Evolutionary conservation across 2,113 vertebrate species (phyloP).

Genomic region (Cephalopholis sonnerati): DNA sequence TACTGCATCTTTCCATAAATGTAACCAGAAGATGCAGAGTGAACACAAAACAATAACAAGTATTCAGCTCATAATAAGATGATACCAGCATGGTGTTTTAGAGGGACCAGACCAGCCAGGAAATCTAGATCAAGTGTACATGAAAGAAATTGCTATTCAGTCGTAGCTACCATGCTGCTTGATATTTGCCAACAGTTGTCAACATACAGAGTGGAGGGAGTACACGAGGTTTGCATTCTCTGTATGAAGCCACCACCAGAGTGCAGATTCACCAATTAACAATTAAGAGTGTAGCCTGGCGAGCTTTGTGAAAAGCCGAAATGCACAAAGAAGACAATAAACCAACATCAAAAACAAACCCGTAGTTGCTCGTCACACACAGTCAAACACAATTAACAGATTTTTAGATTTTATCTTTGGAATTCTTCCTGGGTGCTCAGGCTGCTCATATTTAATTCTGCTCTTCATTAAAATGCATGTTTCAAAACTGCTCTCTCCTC

Average conservation of each 20-base stretch:
- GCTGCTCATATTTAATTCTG: conserved; percentile 9
- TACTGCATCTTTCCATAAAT: background rate
- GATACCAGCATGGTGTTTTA: background rate
- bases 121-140: conserved; percentile 5
- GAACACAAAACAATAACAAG: background rate
- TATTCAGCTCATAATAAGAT: background rate
- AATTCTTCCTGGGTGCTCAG: background rate
- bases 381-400: conserved; percentile 2
- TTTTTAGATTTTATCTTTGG: background rate
- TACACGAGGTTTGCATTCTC: conserved; percentile 30
- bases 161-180: conserved; percentile 29
- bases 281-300: background rate
- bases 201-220: conserved; percentile 13
- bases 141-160: conserved; percentile 29
- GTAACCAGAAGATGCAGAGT: background rate
- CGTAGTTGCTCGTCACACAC: background rate
- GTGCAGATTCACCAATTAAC: conserved; percentile 33
- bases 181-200: conserved; percentile 47
- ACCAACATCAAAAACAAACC: background rate
- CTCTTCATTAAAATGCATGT: conserved; percentile 42
- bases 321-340: background rate
- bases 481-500: background rate
- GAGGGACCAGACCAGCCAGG: background rate
- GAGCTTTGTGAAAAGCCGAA: conserved; percentile 6
- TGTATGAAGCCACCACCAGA: conserved; percentile 28